Base-by-base conservation (phyloP, 2,888 invertebrate species). In the Lasius fuliginosus region DNA sequence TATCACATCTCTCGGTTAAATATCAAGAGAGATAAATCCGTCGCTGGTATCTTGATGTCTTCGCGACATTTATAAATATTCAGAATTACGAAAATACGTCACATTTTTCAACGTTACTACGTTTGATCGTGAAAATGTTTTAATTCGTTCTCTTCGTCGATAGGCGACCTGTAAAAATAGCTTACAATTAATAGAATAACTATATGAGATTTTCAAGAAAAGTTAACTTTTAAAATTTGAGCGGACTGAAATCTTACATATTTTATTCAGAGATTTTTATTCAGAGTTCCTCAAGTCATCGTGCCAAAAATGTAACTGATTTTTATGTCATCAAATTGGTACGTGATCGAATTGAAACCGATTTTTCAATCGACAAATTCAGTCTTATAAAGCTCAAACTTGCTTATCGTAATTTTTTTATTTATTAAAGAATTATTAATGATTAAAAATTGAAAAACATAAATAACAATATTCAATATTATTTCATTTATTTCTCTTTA, bases 1-100 rank as follows among this genome's bases (percentile, higher is more conserved):
- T 53, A 46, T 46, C 53, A 27, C 12, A 33, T 9, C 33, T 36
- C 53, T 62, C 53, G 36, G 85, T 82, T 82, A 87, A 88, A 88
- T 88, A 85, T 88, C 85, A 88, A 76, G 81, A 1, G 53, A 87
- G 85, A 87, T 88, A 88, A 83, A 85, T 86, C 60, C 46, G 65
- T 65, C 67, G n/a, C 53, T 6, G 46, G 1, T 49, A n/a, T 53
- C 49, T 33, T 42, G 62, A 33, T 3, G 23, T 30, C 62, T 15
- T 3, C 67, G 23, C 58, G 83, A 49, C 49, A 84, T 85, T 87
- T 83, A 87, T 88, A 86, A 86, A 85, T 87, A 87, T 87, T 84
- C 83, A 60, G 64, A 18, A 11, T 53, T 85, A 12, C 49, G 60
- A 85, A 83, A 83, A 75, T 82, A 82, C 46, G 27, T n/a, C 62